Conservation (phyloP, 2,797 vertebrate genomes). For the Emydoidea blandingii region DNA sequence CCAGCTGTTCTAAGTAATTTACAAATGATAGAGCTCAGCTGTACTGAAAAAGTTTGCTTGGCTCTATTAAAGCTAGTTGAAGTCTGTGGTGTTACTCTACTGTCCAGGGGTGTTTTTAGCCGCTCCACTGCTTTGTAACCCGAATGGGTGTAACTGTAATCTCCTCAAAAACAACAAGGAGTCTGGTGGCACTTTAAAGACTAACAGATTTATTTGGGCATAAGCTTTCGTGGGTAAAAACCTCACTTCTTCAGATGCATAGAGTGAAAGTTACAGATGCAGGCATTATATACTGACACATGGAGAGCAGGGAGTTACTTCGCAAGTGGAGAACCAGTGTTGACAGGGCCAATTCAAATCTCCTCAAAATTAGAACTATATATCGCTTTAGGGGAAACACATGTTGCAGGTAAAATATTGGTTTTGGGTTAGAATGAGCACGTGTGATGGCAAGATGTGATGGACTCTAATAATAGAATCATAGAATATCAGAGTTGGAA, state of each 20-base stretch:
- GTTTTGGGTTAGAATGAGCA: neutral
- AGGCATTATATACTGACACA: no score
- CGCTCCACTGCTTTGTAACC: neutral
- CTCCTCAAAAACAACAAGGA: neutral
- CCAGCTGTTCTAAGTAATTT: constrained; percentile 17
- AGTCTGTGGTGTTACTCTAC: neutral
- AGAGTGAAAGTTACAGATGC: no score
- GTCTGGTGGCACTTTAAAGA: no score
- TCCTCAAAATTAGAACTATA: neutral
- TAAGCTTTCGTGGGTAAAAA: no score
- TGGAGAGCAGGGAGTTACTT: no score
- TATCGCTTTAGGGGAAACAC: neutral
- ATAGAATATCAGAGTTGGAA: no score
- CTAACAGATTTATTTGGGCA: no score
- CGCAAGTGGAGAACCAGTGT: no score
- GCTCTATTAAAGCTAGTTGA: neutral
- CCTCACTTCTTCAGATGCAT: no score
- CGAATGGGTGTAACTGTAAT: neutral
- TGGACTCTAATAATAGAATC: neutral
- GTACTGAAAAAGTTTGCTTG: neutral
- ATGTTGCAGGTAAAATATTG: neutral
- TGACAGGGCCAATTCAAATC: neutral
- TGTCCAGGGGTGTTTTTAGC: neutral
- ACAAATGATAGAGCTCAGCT: neutral
- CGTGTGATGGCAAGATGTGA: neutral